Evolutionary conservation across 2,888 invertebrate genomes (phyloP).

Genomic region (Synanthedon vespiformis): DNA sequence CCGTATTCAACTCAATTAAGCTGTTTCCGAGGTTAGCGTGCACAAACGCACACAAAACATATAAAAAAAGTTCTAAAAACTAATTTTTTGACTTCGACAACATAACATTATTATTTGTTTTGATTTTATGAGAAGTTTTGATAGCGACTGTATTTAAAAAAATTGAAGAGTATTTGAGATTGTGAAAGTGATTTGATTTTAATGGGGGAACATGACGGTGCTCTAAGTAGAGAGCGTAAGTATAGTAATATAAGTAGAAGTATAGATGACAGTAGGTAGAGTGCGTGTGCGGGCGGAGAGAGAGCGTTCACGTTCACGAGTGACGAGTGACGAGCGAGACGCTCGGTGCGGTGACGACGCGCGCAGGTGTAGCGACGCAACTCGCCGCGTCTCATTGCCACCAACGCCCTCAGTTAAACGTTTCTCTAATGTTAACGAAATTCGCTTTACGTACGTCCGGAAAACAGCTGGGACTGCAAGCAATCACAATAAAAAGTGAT

Average conservation of each 20-base stretch:
- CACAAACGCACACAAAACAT: no score
- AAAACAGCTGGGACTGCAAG: slow-evolving; percentile 77
- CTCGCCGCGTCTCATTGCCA: slow-evolving; percentile 17
- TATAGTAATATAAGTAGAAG: slow-evolving; percentile 6
- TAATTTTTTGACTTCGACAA: no score
- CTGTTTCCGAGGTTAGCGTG: no score
- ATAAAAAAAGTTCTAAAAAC: no score
- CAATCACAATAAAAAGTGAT: slow-evolving; percentile 55
- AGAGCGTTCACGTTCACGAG: slow-evolving; percentile 17
- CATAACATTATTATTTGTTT: no score
- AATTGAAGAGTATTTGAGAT: no score
- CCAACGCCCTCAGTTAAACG: slow-evolving; percentile 33
- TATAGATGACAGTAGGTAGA: slow-evolving; percentile 10
- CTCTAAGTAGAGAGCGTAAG: background rate
- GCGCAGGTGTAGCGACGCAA: slow-evolving; percentile 8
- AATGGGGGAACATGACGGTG: background rate
- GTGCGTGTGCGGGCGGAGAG: slow-evolving; percentile 21
- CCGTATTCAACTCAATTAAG: no score
- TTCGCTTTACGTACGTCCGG: slow-evolving; percentile 72
- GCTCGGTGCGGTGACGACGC: slow-evolving; percentile 12
- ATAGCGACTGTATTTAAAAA: no score
- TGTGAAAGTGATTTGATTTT: no score
- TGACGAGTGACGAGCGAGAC: slow-evolving; percentile 10
- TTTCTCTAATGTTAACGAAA: slow-evolving; percentile 42
- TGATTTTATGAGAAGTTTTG: no score